Evolutionary conservation across 1,140 invertebrate species (phyloP).

Genomic region (Drosophila watanabei): DNA sequence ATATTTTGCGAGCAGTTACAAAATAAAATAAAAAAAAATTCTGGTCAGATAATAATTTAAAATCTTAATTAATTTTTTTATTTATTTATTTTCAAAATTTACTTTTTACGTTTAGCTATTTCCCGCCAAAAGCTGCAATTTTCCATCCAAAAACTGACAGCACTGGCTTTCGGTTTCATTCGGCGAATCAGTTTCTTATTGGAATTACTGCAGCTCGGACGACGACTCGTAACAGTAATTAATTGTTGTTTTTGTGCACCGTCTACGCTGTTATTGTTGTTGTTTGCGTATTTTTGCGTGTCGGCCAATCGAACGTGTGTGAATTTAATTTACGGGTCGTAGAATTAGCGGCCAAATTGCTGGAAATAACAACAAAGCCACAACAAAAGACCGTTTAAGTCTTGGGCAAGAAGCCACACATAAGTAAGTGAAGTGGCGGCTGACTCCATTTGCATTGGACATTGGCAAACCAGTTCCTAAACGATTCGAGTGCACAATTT

Average conservation of each 20-base stretch:
- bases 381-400: constrained; percentile 39
- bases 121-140: not conserved
- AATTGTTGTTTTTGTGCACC: constrained; percentile 32
- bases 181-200: constrained; percentile 52
- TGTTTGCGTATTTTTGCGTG: constrained; percentile 51
- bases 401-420: constrained; percentile 52
- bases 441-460: constrained; percentile 56
- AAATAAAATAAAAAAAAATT: no score
- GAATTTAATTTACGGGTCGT: constrained; percentile 63
- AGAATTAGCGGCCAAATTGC: constrained; percentile 37
- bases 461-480: constrained; percentile 64
- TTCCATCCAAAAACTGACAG: not conserved
- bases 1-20: not conserved
- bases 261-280: constrained; percentile 46
- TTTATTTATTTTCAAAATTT: not conserved
- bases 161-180: constrained; percentile 35
- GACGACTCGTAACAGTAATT: constrained; percentile 7
- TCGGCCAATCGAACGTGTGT: constrained; percentile 61
- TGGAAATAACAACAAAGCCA: constrained; percentile 7
- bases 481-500: constrained; percentile 51
- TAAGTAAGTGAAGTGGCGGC: constrained; percentile 30
- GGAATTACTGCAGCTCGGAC: constrained; percentile 41
- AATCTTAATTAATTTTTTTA: no score
- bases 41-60: not conserved
- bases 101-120: not conserved